phyloP scores from a whole-genome alignment of 2,797 vertebrate genomes.

The Acrossocheilus wenchowensis region DNA sequence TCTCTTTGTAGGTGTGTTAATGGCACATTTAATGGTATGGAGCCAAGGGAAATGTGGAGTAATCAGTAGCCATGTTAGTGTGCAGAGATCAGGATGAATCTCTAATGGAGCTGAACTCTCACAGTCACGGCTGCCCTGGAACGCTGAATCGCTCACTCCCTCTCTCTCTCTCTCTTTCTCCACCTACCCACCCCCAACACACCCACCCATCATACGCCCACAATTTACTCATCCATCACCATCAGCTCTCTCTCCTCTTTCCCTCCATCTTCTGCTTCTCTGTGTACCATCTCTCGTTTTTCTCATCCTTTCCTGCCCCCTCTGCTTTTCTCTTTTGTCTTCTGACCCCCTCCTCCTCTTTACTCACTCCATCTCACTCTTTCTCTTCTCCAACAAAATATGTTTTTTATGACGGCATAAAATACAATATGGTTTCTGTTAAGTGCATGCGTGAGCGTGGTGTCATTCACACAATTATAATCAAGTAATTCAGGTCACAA shows the following conservation, averaged over 20 bases:
- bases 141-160: conserved; percentile 20
- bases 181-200: conserved; percentile 11
- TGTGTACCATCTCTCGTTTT: conserved; percentile 71
- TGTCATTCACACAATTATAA: background rate
- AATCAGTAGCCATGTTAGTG: conserved; percentile 72
- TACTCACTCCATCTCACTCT: conserved; percentile 60
- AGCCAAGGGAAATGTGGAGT: conserved; percentile 75
- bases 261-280: conserved; percentile 74
- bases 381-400: conserved; percentile 44
- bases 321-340: conserved; percentile 68
- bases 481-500: background rate
- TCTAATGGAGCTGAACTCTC: conserved; percentile 68
- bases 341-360: conserved; percentile 45
- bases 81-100: conserved; percentile 62
- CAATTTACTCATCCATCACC: conserved; percentile 80
- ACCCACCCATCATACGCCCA: conserved; percentile 61
- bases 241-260: conserved; percentile 69
- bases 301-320: conserved; percentile 58
- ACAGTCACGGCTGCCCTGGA: conserved; percentile 17
- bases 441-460: background rate
- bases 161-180: background rate
- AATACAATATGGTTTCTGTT: background rate
- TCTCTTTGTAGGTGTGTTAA: conserved; percentile 64
- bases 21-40: conserved; percentile 73
- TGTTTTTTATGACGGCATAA: background rate